Evolutionary conservation across 2,888 invertebrate species (phyloP), one percentile per base, ranked within the genome.

Genomic region (Agrotis ipsilon): DNA sequence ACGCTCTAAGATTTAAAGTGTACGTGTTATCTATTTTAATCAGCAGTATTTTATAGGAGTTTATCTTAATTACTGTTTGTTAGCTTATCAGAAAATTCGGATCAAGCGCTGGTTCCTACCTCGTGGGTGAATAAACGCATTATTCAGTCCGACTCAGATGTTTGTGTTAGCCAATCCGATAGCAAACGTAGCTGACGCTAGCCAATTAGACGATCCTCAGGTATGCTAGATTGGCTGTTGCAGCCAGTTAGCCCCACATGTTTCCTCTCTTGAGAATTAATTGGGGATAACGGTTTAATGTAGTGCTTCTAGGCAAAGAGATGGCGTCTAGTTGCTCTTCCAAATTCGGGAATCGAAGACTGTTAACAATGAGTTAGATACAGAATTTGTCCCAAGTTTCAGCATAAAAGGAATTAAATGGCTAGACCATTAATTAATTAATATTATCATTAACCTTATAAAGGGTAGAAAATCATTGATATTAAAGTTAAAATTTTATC

Each of bases 1-100:
- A 80, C 60, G 5, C 21, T 80, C 57, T 55, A 7, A 51, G 62
- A 66, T 68, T 63, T 61, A 61, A 80, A n/a, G 4, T 48, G n/a
- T 51, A 59, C 66, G 49, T 32, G 54, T 32, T 80, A 80, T 74
- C 59, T 75, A n/a, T 68, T 68, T 75, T 75, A 80, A 63, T 80
- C 68, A 74, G 75, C 59, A 68, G 43, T 51, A 75, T 77, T 77
- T 63, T 55, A 65, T 46, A 52, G 32, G 9, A 48, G 43, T 24
- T 68, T 63, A 63, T 80, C 68, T 68, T 13, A 63, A 80, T 64
- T n/a, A 48, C 27, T 32, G 21, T 43, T 11, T 14, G 11, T 14
- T 13, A 62, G 32, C 55, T 68, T 63, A 80, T 72, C 51, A 55
- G 68, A 16, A 43, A 24, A 80, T 80, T 68, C n/a, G 39, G 65